Percentiles rank a stretch among this genome's conserved stretches.
phyloP scores from a whole-genome alignment of 2,797 vertebrate species.

The Pogonophryne albipinna region DNA sequence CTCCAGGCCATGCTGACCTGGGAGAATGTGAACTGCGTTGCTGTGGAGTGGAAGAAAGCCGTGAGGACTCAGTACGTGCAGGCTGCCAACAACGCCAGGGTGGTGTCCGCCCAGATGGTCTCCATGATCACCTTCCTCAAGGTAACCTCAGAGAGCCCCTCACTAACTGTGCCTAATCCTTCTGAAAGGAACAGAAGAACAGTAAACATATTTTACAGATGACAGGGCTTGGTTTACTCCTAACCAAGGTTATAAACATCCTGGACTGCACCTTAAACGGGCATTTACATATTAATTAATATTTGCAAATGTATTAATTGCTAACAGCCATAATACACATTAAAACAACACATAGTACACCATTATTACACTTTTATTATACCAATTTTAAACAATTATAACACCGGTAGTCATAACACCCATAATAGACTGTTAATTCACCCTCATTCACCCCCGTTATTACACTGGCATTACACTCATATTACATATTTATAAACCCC shows the following conservation, averaged over 20 bases:
- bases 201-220: background rate
- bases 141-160: constrained; percentile 55
- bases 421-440: no score
- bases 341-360: no score
- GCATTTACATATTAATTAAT: no score
- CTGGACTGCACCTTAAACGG: no score
- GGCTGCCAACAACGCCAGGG: constrained; percentile 86
- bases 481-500: no score
- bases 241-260: background rate
- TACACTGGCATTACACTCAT: no score
- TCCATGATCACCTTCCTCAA: constrained; percentile 81
- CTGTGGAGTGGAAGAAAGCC: constrained; percentile 89
- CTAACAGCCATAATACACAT: no score
- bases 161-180: background rate
- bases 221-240: background rate
- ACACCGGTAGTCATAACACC: no score
- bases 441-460: no score
- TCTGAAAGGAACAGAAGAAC: background rate
- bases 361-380: no score
- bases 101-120: constrained; percentile 88
- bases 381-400: no score
- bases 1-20: constrained; percentile 77
- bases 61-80: constrained; percentile 82
- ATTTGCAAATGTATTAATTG: no score
- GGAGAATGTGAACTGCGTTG: constrained; percentile 91